phyloP scores from a whole-genome alignment of 35 echinoderm and acorn worm species.

The Strongylocentrotus purpuratus region DNA sequence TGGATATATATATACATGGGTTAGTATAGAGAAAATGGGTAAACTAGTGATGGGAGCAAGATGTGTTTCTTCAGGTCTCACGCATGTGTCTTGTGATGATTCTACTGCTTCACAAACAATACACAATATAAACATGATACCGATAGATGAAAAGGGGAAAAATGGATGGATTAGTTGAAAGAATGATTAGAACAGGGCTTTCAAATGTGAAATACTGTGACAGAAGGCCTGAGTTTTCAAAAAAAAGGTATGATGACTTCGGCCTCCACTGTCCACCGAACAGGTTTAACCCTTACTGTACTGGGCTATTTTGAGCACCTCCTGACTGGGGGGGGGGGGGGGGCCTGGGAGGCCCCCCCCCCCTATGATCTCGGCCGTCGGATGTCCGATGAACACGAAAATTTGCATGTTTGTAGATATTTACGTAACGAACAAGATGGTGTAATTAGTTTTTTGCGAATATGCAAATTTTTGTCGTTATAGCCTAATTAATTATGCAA shows the following conservation, averaged over 20 bases:
- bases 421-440: too few species aligned
- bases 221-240: background rate
- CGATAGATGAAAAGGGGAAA: background rate
- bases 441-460: too few species aligned
- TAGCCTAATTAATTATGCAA: too few species aligned
- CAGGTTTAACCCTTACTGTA: too few species aligned
- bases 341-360: too few species aligned
- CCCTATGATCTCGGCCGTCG: too few species aligned
- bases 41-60: background rate
- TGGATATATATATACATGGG: background rate
- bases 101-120: background rate
- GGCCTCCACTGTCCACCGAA: background rate
- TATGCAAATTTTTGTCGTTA: too few species aligned
- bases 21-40: background rate
- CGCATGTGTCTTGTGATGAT: background rate
- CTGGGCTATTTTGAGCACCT: too few species aligned
- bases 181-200: background rate
- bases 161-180: background rate
- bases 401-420: too few species aligned
- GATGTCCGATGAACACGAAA: too few species aligned
- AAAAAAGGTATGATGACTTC: background rate
- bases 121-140: background rate
- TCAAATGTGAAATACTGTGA: background rate
- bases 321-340: too few species aligned
- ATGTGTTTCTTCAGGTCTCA: background rate